Evolutionary conservation across 2,113 vertebrate genomes (phyloP).

Genomic region (Ailuropoda melanoleuca): DNA sequence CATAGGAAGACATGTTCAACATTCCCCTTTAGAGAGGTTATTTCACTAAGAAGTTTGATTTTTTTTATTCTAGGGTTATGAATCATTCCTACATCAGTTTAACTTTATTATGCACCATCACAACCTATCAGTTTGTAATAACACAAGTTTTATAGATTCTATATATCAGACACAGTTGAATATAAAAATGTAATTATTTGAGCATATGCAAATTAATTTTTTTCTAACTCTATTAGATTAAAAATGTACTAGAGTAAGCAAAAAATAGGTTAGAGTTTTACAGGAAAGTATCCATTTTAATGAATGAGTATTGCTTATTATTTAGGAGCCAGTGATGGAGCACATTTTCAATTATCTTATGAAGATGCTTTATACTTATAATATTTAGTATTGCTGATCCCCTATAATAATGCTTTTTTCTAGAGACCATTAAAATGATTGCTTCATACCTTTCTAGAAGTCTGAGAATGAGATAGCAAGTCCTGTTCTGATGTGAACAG

Average conservation of each 20-base stretch:
- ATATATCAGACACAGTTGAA: constrained; percentile 60
- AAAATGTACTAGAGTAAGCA: constrained; percentile 60
- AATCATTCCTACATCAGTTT: constrained; percentile 53
- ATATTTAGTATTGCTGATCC: constrained; percentile 31
- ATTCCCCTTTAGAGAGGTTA: constrained; percentile 55
- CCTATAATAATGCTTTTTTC: constrained; percentile 29
- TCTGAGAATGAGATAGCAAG: not conserved
- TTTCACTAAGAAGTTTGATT: constrained; percentile 47
- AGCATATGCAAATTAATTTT: constrained; percentile 64
- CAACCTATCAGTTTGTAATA: constrained; percentile 78
- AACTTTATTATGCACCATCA: constrained; percentile 71
- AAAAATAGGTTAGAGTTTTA: constrained; percentile 16
- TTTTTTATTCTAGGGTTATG: constrained; percentile 49
- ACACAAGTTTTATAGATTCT: constrained; percentile 74
- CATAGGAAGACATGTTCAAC: constrained; percentile 42
- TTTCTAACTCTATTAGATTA: constrained; percentile 65
- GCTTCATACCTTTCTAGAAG: not conserved
- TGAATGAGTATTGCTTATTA: constrained; percentile 24
- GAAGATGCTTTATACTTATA: constrained; percentile 43
- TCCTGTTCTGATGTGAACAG: constrained; percentile 15
- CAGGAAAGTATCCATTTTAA: constrained; percentile 6
- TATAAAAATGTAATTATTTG: constrained; percentile 68
- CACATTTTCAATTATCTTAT: constrained; percentile 11
- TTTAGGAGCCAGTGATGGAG: not conserved
- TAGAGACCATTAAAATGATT: constrained; percentile 40